A percentile compares a stretch with the other conserved stretches of the same genome.
Evolutionary conservation across 2,888 invertebrate species (phyloP).

Genomic region (Onthophagus sagittarius): DNA sequence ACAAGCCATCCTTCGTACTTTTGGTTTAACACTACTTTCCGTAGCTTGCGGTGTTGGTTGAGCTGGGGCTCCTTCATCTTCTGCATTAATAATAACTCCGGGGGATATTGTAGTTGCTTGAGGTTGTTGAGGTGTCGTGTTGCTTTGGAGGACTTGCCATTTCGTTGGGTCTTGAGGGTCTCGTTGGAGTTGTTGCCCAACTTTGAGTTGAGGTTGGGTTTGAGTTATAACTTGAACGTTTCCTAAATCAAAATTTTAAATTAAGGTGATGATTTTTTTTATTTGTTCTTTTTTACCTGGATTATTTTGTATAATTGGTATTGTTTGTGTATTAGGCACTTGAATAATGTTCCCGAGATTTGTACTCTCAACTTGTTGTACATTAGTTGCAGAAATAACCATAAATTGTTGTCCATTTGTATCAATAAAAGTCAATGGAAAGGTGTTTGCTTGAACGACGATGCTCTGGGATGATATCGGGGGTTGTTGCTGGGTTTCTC

Average conservation of each 20-base stretch:
- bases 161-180: slow-evolving; percentile 80
- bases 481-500: slow-evolving; percentile 44
- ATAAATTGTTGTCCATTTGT: slow-evolving; percentile 79
- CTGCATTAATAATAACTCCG: slow-evolving; percentile 38
- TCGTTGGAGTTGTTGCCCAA: slow-evolving; percentile 71
- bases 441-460: slow-evolving; percentile 48
- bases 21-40: slow-evolving; percentile 52
- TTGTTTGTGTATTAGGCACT: slow-evolving; percentile 61
- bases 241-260: slow-evolving; percentile 55
- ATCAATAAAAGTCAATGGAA: slow-evolving; percentile 69
- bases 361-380: slow-evolving; percentile 44
- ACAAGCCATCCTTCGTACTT: slow-evolving; percentile 86
- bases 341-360: slow-evolving; percentile 48
- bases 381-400: slow-evolving; percentile 69
- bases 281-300: too few relatives aligned
- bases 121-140: slow-evolving; percentile 40
- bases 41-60: slow-evolving; percentile 19
- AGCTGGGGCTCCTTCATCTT: slow-evolving; percentile 27
- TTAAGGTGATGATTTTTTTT: too few relatives aligned
- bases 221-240: slow-evolving; percentile 77
- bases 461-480: slow-evolving; percentile 43
- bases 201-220: slow-evolving; percentile 45
- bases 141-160: slow-evolving; percentile 71
- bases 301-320: slow-evolving; percentile 67
- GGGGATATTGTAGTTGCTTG: slow-evolving; percentile 35